A percentile compares a stretch with the other conserved stretches of the same genome.
Conservation (phyloP, 2,113 vertebrate species). For the Prunella himalayana region DNA sequence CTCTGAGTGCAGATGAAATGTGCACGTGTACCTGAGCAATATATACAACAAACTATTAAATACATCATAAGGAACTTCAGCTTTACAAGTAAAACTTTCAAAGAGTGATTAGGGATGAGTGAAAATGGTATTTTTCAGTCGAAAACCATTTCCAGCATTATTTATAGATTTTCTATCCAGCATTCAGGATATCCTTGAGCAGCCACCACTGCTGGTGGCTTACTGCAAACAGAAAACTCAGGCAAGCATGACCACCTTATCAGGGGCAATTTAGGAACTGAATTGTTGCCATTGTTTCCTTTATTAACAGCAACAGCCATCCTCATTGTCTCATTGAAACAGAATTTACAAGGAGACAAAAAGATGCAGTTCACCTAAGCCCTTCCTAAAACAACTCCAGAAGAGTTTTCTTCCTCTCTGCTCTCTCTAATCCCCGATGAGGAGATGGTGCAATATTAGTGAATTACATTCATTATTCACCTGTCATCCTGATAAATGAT, state of each 20-base stretch:
- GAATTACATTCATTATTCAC: background rate
- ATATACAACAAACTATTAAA: background rate
- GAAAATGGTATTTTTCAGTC: background rate
- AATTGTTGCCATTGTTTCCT: background rate
- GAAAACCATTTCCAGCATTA: background rate
- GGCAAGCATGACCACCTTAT: background rate
- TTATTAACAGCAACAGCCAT: background rate
- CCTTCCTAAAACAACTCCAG: background rate
- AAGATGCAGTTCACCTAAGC: background rate
- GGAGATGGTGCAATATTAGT: background rate
- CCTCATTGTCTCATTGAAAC: background rate
- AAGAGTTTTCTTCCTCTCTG: background rate
- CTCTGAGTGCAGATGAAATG: background rate
- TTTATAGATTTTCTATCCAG: background rate
- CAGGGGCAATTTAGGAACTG: background rate
- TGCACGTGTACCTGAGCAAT: background rate
- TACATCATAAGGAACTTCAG: background rate
- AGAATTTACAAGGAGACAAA: background rate
- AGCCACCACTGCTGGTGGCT: background rate
- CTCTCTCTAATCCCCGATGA: background rate
- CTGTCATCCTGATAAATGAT: background rate
- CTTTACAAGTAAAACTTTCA: background rate
- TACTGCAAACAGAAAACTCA: background rate
- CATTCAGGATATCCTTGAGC: background rate
- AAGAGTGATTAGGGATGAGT: rapidly evolving